These are phyloP conservation scores for Aradus depressus DNA, from an alignment of 2,888 invertebrate species.

Conservation along the genomic window DNA sequence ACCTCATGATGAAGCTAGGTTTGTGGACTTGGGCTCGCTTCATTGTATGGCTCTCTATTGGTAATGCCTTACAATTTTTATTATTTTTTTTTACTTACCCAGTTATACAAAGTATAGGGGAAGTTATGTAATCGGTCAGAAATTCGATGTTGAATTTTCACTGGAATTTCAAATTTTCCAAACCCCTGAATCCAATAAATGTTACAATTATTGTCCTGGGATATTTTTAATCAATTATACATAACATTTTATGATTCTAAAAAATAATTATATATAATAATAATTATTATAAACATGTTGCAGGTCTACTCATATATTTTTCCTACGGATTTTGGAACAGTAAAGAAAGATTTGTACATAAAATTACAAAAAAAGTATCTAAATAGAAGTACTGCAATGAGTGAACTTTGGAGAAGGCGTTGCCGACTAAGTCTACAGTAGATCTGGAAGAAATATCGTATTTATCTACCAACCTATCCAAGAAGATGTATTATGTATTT, in stretches of 20 bases:
- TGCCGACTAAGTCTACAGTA: too few relatives aligned
- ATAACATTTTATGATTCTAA: not conserved
- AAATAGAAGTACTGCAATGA: too few relatives aligned
- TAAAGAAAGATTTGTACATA: constrained; percentile 8
- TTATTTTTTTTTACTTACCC: not conserved
- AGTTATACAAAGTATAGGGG: not conserved
- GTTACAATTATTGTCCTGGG: too few relatives aligned
- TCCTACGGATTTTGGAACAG: constrained; percentile 24
- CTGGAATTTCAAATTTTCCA: not conserved
- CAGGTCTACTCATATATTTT: constrained; percentile 24
- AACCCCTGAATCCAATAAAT: not conserved
- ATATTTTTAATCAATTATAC: not conserved
- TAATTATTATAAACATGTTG: not conserved
- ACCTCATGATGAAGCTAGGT: constrained; percentile 82
- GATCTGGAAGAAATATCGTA: too few relatives aligned
- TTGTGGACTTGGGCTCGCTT: constrained; percentile 80
- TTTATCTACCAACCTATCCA: too few relatives aligned
- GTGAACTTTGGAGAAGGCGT: too few relatives aligned
- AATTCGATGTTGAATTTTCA: not conserved
- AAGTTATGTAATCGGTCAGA: not conserved
- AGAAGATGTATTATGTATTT: too few relatives aligned
- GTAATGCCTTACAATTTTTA: constrained; percentile 37
- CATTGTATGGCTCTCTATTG: constrained; percentile 69
- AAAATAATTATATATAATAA: not conserved
- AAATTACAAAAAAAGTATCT: not conserved